Evolutionary conservation across 2,888 invertebrate species (phyloP).

Genomic region (Ichneumoninae sp.): DNA sequence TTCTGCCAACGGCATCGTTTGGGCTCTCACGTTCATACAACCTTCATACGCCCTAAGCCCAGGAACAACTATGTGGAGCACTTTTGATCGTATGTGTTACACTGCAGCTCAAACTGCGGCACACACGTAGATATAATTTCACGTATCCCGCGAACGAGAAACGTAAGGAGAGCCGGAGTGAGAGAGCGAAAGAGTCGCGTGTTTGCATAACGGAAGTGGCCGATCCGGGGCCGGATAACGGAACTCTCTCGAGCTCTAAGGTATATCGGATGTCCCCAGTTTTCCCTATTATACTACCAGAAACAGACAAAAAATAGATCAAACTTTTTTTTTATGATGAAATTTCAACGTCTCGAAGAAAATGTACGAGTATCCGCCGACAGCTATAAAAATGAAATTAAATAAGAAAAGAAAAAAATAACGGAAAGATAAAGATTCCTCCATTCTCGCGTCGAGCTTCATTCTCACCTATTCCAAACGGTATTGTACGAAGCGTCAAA

Average conservation of each 20-base stretch:
- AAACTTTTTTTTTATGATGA: background rate
- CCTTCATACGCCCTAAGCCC: background rate
- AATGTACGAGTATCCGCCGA: conserved; percentile 11
- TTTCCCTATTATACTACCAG: conserved; percentile 43
- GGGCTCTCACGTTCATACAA: conserved; percentile 53
- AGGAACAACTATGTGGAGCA: conserved; percentile 17
- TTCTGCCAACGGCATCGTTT: conserved; percentile 47
- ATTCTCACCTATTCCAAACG: conserved; percentile 21
- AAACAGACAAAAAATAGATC: background rate
- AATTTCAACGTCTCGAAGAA: conserved; percentile 3
- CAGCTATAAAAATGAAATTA: conserved; percentile 12
- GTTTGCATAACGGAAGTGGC: conserved; percentile 74
- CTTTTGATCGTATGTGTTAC: conserved; percentile 36
- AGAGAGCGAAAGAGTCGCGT: conserved; percentile 61
- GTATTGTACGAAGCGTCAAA: conserved; percentile 37
- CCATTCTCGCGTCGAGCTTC: conserved; percentile 43
- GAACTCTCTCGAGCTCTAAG: conserved; percentile 26
- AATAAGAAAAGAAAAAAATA: conserved; percentile 35
- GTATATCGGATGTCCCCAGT: conserved; percentile 68
- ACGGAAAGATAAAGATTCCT: conserved; percentile 59
- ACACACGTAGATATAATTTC: conserved; percentile 59
- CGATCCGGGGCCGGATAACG: conserved; percentile 71
- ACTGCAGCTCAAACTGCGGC: conserved; percentile 13
- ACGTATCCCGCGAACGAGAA: conserved; percentile 36
- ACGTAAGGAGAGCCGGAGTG: conserved; percentile 7